Evolutionary conservation across 2,888 invertebrate species (phyloP).

Genomic region (Deladenus siricidicola): DNA sequence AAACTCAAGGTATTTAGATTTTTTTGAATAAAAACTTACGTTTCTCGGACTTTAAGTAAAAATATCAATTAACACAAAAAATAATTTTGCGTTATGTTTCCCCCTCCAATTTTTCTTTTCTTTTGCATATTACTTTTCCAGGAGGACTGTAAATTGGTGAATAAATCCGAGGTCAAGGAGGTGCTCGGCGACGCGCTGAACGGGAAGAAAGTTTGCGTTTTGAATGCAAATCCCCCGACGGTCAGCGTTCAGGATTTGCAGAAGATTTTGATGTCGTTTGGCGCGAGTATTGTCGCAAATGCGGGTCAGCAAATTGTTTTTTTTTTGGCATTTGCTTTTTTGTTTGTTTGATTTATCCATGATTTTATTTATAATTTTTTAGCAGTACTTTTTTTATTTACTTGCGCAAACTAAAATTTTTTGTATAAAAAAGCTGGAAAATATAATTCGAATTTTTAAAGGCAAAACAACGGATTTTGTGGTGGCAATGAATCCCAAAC

Average conservation of each 20-base stretch:
- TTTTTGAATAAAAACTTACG: background rate
- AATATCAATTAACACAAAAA: too few species aligned
- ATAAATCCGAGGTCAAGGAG: background rate
- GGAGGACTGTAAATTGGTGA: constrained; percentile 8
- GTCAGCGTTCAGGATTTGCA: constrained; percentile 3
- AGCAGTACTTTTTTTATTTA: background rate
- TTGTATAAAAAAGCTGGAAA: background rate
- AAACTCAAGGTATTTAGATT: constrained; percentile 1
- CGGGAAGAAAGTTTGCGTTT: constrained; percentile 28
- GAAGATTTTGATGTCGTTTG: constrained; percentile 32
- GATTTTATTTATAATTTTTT: background rate
- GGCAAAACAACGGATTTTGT: constrained; percentile 13
- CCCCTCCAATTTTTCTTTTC: background rate
- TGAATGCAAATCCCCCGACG: constrained; percentile 13
- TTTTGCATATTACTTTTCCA: too few species aligned
- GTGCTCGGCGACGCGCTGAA: constrained; percentile 11
- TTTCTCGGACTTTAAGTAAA: too few species aligned
- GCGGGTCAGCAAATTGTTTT: constrained; percentile 21
- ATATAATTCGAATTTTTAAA: constrained; percentile 5
- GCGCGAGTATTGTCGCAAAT: constrained; percentile 34
- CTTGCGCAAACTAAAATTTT: background rate
- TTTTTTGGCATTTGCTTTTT: background rate
- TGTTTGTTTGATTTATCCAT: background rate
- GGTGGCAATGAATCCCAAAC: constrained; percentile 20
- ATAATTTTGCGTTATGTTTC: too few species aligned